phyloP scores from a whole-genome alignment of 1,140 invertebrate genomes.

The Nylanderia fulva region DNA sequence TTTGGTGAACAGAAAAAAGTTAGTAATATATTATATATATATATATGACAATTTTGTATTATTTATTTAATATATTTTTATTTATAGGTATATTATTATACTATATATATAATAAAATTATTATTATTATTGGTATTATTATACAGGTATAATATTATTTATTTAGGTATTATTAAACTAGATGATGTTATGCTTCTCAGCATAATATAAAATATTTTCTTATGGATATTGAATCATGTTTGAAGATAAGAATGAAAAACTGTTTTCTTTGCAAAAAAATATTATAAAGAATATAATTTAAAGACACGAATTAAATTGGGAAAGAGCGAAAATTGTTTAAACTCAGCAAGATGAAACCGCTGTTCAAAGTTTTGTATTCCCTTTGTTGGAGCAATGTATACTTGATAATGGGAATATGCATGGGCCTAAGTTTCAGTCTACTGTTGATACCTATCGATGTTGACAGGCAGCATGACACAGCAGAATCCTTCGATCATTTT shows the following conservation, averaged over 20 bases:
- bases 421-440: conserved; percentile 83
- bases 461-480: conserved; percentile 71
- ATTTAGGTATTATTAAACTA: conserved; percentile 2
- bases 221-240: neutral
- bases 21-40: neutral
- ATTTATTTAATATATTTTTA: neutral
- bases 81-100: conserved; percentile 9
- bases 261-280: neutral
- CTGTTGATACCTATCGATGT: conserved; percentile 76
- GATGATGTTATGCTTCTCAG: neutral
- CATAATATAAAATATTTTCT: neutral
- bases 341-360: conserved; percentile 73
- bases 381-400: conserved; percentile 82
- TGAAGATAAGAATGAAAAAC: neutral
- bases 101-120: too few species aligned
- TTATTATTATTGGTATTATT: too few species aligned
- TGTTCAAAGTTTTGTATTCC: conserved; percentile 79
- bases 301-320: neutral
- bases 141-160: too few species aligned
- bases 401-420: conserved; percentile 81
- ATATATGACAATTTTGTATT: neutral
- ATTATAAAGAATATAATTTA: neutral
- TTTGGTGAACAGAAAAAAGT: neutral
- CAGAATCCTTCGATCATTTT: conserved; percentile 68
- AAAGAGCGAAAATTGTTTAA: neutral